phyloP scores from a whole-genome alignment of 2,888 invertebrate species.

The Polyploca ridens region DNA sequence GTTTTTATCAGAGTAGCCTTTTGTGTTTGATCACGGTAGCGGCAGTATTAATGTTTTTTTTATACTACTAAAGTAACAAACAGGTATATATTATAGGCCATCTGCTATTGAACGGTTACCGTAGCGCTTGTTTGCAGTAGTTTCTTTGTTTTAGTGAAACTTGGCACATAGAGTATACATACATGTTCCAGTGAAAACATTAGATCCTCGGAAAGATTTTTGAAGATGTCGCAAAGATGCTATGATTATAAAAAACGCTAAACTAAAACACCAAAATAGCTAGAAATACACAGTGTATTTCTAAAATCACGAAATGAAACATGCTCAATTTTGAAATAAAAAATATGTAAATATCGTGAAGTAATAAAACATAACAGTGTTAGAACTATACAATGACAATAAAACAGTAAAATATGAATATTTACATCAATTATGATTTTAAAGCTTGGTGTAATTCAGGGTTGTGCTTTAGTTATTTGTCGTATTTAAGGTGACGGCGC shows the following conservation, averaged over 20 bases:
- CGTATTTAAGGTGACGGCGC: too few relatives aligned
- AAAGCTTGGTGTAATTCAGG: conserved; percentile 1
- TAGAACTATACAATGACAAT: conserved; percentile 25
- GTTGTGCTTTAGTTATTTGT: background rate
- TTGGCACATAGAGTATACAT: too few relatives aligned
- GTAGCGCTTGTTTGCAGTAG: too few relatives aligned
- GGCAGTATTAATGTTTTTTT: too few relatives aligned
- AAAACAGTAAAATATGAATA: background rate
- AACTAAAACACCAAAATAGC: conserved; percentile 22
- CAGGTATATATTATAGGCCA: too few relatives aligned
- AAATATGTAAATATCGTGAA: conserved; percentile 12
- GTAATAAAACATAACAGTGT: conserved; percentile 33
- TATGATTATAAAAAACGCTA: conserved; percentile 22
- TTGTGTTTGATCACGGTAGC: too few relatives aligned
- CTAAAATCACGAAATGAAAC: conserved; percentile 34
- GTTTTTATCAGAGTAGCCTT: too few relatives aligned
- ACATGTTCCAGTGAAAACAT: too few relatives aligned
- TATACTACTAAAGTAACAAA: too few relatives aligned
- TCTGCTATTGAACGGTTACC: too few relatives aligned
- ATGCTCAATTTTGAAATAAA: conserved; percentile 31
- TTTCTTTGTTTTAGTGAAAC: too few relatives aligned
- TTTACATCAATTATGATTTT: conserved; percentile 1
- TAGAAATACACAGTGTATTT: conserved; percentile 19
- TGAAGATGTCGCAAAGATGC: conserved; percentile 16
- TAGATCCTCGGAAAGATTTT: background rate